phyloP scores from a whole-genome alignment of 2,113 vertebrate species.

The Mus musculus region GRCm39 chr1:61981501-61982000 shows the following conservation, averaged over 20 bases:
- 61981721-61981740: conserved; percentile 78
- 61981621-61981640: conserved; percentile 74
- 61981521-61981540: conserved; percentile 58
- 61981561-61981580: conserved; percentile 72
- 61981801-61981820: conserved; percentile 12
- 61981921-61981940: neutral
- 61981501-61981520: conserved; percentile 53
- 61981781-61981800: conserved; percentile 22
- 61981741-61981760: conserved; percentile 70
- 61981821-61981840: neutral
- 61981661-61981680: conserved; percentile 70
- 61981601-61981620: conserved; percentile 71
- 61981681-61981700: conserved; percentile 66
- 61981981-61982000: conserved; percentile 12
- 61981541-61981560: conserved; percentile 77
- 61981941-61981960: neutral
- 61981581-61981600: conserved; percentile 72
- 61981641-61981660: conserved; percentile 75
- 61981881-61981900: neutral
- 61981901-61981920: neutral
- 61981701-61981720: conserved; percentile 71
- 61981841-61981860: too few relatives aligned
- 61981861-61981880: neutral
- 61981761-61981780: neutral
- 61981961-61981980: neutral